A percentile compares a stretch with the other conserved stretches of the same genome.
Evolutionary conservation across 2,888 invertebrate genomes (phyloP).

Genomic region (Rhabditoides inermis): DNA sequence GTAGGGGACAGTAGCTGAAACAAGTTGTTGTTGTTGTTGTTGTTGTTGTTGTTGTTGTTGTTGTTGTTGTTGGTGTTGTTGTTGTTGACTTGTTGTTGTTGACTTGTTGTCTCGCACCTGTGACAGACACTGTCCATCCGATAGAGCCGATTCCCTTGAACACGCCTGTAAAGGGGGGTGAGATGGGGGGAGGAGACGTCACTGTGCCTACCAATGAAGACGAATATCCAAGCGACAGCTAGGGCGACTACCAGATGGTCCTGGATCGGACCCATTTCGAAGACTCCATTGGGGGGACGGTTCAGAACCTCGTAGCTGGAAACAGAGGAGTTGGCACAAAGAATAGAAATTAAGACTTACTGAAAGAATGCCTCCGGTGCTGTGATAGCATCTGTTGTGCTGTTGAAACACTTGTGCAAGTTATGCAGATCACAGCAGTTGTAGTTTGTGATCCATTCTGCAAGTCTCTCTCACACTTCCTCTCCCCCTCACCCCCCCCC

Average conservation of each 20-base stretch:
- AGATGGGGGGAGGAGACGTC: constrained; percentile 61
- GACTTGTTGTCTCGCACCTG: constrained; percentile 14
- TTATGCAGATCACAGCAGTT: constrained; percentile 42
- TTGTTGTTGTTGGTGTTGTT: too few relatives aligned
- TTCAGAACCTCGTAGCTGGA: constrained; percentile 54
- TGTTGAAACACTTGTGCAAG: constrained; percentile 25
- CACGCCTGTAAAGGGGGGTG: background rate
- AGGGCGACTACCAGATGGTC: constrained; percentile 84
- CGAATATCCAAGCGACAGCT: constrained; percentile 81
- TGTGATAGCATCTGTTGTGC: constrained; percentile 30
- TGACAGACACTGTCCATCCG: constrained; percentile 44
- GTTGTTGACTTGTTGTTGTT: too few relatives aligned
- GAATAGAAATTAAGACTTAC: constrained; percentile 16
- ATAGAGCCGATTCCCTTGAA: constrained; percentile 42
- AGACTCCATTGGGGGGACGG: constrained; percentile 56
- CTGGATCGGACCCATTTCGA: constrained; percentile 54
- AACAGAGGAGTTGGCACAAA: too few relatives aligned
- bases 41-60: too few relatives aligned
- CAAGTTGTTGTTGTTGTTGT: too few relatives aligned
- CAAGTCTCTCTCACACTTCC: background rate
- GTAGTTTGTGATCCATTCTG: constrained; percentile 37
- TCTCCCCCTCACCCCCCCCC: background rate
- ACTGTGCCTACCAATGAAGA: constrained; percentile 92
- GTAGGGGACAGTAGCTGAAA: too few relatives aligned
- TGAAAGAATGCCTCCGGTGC: constrained; percentile 48